Conservation (phyloP, 2,113 vertebrate genomes). For the Ploceus nigricollis region DNA sequence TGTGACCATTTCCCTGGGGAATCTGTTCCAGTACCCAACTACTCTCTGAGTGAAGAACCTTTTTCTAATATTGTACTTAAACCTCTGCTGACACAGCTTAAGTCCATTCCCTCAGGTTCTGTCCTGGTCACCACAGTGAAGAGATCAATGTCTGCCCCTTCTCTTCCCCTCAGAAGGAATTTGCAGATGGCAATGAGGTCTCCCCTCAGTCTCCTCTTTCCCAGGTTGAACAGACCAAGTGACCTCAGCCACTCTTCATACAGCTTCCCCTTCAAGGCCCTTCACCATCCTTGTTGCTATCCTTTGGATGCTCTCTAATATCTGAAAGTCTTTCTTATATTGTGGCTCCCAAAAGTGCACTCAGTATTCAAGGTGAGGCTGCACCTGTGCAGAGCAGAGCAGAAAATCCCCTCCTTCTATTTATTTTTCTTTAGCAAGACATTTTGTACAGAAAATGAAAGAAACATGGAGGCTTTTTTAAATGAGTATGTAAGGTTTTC, state of each 20-base stretch:
- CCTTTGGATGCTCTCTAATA: not conserved
- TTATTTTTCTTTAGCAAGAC: not conserved
- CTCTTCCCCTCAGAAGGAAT: not conserved
- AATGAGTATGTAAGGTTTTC: not conserved
- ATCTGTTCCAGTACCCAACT: not conserved
- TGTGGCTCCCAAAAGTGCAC: not conserved
- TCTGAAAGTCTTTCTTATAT: not conserved
- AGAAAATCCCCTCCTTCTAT: not conserved
- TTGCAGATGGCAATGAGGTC: not conserved
- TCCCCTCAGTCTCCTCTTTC: not conserved
- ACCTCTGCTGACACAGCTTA: not conserved
- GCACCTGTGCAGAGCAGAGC: not conserved
- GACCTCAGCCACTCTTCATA: not conserved
- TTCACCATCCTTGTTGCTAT: rapidly evolving
- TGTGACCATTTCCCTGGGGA: not conserved
- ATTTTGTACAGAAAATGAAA: not conserved
- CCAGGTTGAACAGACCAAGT: not conserved
- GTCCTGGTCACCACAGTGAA: not conserved
- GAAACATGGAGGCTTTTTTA: not conserved
- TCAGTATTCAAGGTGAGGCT: no score
- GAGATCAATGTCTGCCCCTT: not conserved
- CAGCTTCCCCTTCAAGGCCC: not conserved
- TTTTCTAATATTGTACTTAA: not conserved
- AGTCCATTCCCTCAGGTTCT: not conserved
- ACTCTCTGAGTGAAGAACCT: not conserved